Evolutionary conservation across 2,113 vertebrate species (phyloP).

Genomic region (Pantherophis guttatus): DNA sequence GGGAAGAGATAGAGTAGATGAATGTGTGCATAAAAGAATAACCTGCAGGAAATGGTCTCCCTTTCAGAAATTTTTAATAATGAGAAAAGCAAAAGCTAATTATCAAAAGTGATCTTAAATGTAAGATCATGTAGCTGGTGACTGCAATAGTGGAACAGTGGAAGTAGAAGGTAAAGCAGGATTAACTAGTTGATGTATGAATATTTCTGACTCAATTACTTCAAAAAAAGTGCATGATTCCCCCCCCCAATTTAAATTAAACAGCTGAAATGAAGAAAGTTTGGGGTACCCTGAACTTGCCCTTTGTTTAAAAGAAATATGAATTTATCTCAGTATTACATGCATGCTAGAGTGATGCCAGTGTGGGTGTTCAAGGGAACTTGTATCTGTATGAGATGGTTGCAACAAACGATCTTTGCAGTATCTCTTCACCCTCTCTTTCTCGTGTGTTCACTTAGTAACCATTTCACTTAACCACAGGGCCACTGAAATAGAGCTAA

Average conservation of each 20-base stretch:
- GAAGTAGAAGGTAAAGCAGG: background rate
- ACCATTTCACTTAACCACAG: background rate
- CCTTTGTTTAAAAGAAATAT: background rate
- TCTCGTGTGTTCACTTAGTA: background rate
- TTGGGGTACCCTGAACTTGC: background rate
- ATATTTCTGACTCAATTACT: background rate
- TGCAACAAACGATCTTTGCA: background rate
- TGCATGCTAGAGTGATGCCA: background rate
- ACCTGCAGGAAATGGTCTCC: background rate
- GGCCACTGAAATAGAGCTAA: background rate
- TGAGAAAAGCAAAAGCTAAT: background rate
- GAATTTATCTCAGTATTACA: background rate
- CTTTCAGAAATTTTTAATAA: background rate
- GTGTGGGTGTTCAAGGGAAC: background rate
- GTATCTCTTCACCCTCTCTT: background rate
- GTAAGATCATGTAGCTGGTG: background rate
- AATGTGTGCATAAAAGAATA: background rate
- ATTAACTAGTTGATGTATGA: background rate
- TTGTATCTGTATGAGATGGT: background rate
- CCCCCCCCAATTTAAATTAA: background rate
- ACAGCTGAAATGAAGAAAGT: background rate
- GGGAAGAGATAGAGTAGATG: background rate
- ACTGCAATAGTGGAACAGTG: background rate
- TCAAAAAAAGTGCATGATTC: background rate
- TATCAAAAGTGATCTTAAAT: background rate